These are phyloP conservation scores for Knipowitschia caucasica DNA, from an alignment of 2,797 vertebrate genomes.

Conservation along the genomic window DNA sequence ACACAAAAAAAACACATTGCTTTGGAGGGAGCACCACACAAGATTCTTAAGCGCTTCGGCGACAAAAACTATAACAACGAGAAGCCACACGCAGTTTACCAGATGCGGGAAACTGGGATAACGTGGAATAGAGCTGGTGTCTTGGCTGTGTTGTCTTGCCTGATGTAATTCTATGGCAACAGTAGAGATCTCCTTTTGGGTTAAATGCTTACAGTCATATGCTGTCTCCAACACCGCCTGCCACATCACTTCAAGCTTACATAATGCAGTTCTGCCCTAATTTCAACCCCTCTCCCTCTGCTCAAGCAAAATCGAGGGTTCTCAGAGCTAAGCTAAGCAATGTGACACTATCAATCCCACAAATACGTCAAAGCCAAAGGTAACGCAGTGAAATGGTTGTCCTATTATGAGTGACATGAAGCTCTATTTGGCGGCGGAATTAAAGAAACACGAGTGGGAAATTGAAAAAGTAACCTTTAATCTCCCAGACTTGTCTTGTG, in stretches of 20 bases:
- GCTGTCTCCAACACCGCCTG: constrained; percentile 66
- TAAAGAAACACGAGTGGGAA: not conserved
- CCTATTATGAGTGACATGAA: constrained; percentile 29
- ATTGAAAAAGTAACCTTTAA: not conserved
- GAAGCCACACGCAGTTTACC: constrained; percentile 42
- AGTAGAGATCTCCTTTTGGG: constrained; percentile 41
- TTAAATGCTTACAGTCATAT: constrained; percentile 67
- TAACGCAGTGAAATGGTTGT: constrained; percentile 28
- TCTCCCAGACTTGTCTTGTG: constrained; percentile 10
- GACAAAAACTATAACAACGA: constrained; percentile 52
- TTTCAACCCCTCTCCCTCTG: constrained; percentile 51
- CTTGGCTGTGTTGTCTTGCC: constrained; percentile 26
- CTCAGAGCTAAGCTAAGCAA: constrained; percentile 49
- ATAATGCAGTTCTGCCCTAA: constrained; percentile 79
- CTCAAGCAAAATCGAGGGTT: constrained; percentile 41
- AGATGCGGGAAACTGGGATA: constrained; percentile 37
- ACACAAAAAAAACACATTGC: constrained; percentile 37
- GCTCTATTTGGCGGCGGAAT: constrained; percentile 8
- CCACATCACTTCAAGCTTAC: constrained; percentile 76
- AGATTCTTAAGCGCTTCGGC: constrained; percentile 48
- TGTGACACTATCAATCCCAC: constrained; percentile 54
- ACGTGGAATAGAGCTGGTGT: constrained; percentile 29
- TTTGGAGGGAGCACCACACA: constrained; percentile 33
- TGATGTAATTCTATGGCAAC: constrained; percentile 47
- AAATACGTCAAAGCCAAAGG: constrained; percentile 50